Conservation (phyloP, 2,888 invertebrate genomes). For the Apotomis betuletana region DNA sequence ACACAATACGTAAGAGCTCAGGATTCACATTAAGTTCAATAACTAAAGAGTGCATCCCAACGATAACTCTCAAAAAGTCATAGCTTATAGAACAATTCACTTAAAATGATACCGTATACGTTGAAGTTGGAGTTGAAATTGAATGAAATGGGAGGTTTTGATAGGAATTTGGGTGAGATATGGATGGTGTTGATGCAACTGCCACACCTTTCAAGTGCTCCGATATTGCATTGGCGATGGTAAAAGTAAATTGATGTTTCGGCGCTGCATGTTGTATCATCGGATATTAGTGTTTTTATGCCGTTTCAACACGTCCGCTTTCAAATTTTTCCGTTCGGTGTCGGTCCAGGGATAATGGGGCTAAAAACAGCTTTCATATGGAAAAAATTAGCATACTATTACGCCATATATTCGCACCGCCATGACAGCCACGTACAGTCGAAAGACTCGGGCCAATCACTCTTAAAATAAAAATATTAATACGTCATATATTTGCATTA, state of each 20-base stretch:
- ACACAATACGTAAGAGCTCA: constrained; percentile 16
- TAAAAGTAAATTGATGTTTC: constrained; percentile 26
- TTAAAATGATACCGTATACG: not conserved
- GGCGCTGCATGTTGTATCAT: constrained; percentile 13
- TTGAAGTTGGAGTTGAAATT: not conserved
- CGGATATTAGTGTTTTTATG: not conserved
- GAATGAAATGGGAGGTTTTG: not conserved
- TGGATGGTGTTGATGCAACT: constrained; percentile 9
- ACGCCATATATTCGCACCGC: too few relatives aligned
- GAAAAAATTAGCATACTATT: too few relatives aligned
- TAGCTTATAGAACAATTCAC: not conserved
- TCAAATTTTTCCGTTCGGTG: not conserved
- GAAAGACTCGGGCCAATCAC: too few relatives aligned
- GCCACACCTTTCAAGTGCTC: constrained; percentile 17
- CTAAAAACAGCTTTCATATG: too few relatives aligned
- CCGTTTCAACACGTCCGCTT: not conserved
- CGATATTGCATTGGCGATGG: constrained; percentile 25
- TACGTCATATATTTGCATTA: too few relatives aligned
- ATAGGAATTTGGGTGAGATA: not conserved
- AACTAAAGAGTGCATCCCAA: constrained; percentile 21
- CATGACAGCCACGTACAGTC: too few relatives aligned
- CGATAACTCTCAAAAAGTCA: not conserved
- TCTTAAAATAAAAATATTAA: too few relatives aligned
- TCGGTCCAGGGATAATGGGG: too few relatives aligned
- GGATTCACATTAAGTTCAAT: constrained; percentile 19